phyloP scores from a whole-genome alignment of 2,797 vertebrate genomes.

The Peromyscus melanophrys region DNA sequence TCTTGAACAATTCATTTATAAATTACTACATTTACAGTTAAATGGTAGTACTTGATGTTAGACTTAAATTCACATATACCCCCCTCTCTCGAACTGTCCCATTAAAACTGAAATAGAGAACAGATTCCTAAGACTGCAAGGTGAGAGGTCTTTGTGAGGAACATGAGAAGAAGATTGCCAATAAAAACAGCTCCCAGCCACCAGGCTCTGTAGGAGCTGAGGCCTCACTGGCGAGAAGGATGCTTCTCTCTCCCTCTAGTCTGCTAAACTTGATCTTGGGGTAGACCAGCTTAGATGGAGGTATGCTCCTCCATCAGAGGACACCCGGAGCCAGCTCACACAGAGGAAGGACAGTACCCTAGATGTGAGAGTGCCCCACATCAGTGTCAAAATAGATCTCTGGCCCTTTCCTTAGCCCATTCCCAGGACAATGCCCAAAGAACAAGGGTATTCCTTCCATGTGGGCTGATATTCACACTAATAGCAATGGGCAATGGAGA shows the following conservation, averaged over 20 bases:
- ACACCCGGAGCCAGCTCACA: neutral
- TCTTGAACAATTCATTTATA: constrained; percentile 22
- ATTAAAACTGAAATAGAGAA: constrained; percentile 17
- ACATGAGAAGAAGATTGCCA: neutral
- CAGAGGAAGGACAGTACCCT: neutral
- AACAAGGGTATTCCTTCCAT: neutral
- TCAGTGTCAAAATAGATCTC: neutral
- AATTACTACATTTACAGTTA: neutral
- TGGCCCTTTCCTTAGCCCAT: neutral
- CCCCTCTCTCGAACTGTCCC: neutral
- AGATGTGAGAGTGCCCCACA: neutral
- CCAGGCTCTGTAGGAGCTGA: neutral
- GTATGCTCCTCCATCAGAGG: neutral
- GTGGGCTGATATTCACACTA: neutral
- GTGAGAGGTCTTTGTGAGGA: no score
- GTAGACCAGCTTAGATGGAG: neutral
- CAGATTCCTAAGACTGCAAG: neutral
- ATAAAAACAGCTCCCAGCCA: neutral
- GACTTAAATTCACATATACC: neutral
- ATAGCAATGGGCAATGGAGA: neutral
- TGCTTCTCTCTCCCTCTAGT: neutral
- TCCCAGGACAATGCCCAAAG: neutral
- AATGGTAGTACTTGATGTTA: neutral
- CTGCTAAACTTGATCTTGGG: neutral
- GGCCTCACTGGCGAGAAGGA: neutral